A percentile compares a stretch with the other conserved stretches of the same genome.
Conservation (phyloP, 2,888 invertebrate species). For the Thymelicus acteon region DNA sequence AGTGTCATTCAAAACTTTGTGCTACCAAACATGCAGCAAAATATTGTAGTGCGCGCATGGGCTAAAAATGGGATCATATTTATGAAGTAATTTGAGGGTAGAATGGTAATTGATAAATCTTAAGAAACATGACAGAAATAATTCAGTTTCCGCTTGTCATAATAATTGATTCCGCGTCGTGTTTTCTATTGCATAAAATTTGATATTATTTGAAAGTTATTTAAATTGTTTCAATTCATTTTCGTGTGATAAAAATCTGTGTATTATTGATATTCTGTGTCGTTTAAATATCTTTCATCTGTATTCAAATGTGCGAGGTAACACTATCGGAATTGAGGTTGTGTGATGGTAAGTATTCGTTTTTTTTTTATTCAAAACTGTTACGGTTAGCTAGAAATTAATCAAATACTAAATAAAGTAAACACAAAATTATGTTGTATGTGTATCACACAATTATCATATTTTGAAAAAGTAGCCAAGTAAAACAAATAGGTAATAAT, state of each 20-base stretch:
- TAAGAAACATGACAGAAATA: no score
- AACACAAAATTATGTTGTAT: no score
- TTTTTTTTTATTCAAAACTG: neutral
- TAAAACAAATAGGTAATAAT: no score
- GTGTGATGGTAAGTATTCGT: slow-evolving; percentile 36
- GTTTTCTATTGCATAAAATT: slow-evolving; percentile 44
- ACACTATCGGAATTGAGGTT: slow-evolving; percentile 37
- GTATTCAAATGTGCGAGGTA: slow-evolving; percentile 49
- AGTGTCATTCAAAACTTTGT: no score
- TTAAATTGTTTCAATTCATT: slow-evolving; percentile 19
- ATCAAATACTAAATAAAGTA: no score
- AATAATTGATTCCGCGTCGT: slow-evolving; percentile 17
- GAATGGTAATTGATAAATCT: neutral
- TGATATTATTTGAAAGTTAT: slow-evolving; percentile 44
- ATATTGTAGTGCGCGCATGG: no score
- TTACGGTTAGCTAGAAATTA: no score
- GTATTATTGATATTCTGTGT: slow-evolving; percentile 32
- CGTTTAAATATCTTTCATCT: slow-evolving; percentile 38
- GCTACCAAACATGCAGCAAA: no score
- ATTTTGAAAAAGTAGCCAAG: no score
- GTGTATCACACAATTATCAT: no score
- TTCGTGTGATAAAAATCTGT: no score
- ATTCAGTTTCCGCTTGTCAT: neutral
- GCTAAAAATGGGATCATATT: no score
- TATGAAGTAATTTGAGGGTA: neutral